Evolutionary conservation across 2,888 invertebrate genomes (phyloP).

Genomic region (Eledone cirrhosa): DNA sequence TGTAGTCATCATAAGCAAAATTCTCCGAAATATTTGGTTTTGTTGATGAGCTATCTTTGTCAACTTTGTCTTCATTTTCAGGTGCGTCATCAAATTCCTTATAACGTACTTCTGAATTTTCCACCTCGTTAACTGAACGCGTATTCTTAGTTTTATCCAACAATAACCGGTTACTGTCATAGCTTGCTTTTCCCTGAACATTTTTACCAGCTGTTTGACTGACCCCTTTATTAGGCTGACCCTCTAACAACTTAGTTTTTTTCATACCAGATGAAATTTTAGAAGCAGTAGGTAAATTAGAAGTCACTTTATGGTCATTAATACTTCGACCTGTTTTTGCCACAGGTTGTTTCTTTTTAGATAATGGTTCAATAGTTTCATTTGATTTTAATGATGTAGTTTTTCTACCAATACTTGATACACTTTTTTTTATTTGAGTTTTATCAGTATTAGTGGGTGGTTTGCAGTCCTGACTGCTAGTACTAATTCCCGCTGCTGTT

Average conservation of each 20-base stretch:
- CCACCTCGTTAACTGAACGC: background rate
- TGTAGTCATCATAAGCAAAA: conserved; percentile 25
- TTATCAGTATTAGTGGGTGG: background rate
- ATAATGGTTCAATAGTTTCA: too few relatives aligned
- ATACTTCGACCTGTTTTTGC: conserved; percentile 1
- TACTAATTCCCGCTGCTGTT: background rate
- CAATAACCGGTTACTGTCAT: background rate
- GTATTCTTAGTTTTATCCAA: background rate
- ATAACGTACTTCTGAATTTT: too few relatives aligned
- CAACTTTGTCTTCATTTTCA: conserved; percentile 21
- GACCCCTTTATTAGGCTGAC: background rate
- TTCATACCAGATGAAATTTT: conserved; percentile 7
- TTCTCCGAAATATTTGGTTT: conserved; percentile 10
- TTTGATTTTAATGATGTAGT: background rate
- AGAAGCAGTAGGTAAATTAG: background rate
- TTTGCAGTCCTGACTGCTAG: background rate
- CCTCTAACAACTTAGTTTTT: background rate
- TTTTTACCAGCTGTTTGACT: background rate
- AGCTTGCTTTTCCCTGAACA: background rate
- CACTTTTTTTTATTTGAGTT: background rate
- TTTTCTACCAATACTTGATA: background rate
- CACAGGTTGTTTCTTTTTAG: background rate
- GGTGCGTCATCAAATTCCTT: too few relatives aligned
- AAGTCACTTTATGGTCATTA: background rate
- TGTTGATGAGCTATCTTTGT: background rate